Evolutionary conservation across 2,888 invertebrate genomes (phyloP), one percentile per base, ranked within the genome.

Genomic region (Lydus trimaculatus): DNA sequence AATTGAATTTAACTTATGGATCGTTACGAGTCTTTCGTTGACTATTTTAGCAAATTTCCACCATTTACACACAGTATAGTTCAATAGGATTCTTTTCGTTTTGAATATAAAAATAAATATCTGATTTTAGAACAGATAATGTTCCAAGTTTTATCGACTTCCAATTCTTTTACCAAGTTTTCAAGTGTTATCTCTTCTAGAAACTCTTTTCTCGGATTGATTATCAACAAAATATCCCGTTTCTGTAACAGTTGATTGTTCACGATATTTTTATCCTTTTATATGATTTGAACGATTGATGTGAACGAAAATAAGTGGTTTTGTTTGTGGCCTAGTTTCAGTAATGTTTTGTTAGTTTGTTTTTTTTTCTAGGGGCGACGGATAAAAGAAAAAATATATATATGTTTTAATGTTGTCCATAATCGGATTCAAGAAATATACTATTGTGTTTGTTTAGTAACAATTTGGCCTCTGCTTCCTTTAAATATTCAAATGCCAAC

Each of bases 401-500:
- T 20, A 20, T 8, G 11, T 48, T 20, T 23, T 20, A 48, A 20
- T 48, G 20, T 48, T 48, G 17, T 11, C 48, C 20, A 48, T 48
- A 48, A 48, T 20, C 20, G 43, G 17, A n/a, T 43, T 17, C 13
- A 20, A 48, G 48, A 48, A 48, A 48, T 48, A 11, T 1, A 48
- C 48, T 3, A 48, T 48, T 48, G 20, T 48, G 48, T 43, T 17
- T 48, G 43, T 48, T 48, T 48, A 17, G 43, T 0, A 20, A 9
- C 17, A 20, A 5, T 48, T 48, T 48, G 20, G 20, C 20, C 48
- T 48, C 8, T 48, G n/a, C 8, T 48, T 48, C 20, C 13, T 48
- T 48, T 48, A 48, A 48, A 48, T 48, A 48, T 48, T 48, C 20
- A 48, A 48, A 48, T 20, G 48, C 20, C 48, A 48, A 48, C 48